These are phyloP conservation scores for Drosophila ogumai DNA, from an alignment of 1,140 invertebrate species.

Conservation along the genomic window DNA sequence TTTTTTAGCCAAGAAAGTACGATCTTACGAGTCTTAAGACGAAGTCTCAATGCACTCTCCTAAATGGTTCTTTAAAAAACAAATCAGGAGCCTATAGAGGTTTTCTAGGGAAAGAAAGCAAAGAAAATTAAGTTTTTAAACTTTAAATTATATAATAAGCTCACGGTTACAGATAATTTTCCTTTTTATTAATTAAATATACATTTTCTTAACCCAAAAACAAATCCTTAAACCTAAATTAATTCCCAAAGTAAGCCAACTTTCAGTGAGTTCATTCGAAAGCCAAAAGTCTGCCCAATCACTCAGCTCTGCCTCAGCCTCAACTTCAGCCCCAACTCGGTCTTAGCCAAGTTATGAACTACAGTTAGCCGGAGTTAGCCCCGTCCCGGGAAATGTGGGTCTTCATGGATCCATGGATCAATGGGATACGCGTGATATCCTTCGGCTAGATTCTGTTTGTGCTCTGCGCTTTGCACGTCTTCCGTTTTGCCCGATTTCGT, in stretches of 20 bases:
- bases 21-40: neutral
- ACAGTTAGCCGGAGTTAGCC: constrained; percentile 68
- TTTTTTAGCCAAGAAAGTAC: constrained; percentile 13
- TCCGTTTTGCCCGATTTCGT: constrained; percentile 75
- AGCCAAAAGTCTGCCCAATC: constrained; percentile 66
- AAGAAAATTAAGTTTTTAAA: neutral
- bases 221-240: neutral
- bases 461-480: constrained; percentile 73
- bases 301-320: constrained; percentile 44
- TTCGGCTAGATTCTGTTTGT: constrained; percentile 80
- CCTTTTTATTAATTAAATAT: neutral
- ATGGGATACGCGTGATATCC: constrained; percentile 85
- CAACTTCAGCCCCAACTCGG: neutral
- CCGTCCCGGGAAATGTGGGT: constrained; percentile 62
- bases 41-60: constrained; percentile 22
- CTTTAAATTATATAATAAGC: neutral
- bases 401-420: constrained; percentile 84
- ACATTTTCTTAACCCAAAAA: neutral
- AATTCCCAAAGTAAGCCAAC: neutral
- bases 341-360: constrained; percentile 73
- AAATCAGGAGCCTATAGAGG: too few species aligned
- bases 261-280: constrained; percentile 16
- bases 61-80: neutral
- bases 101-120: accelerated
- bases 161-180: neutral